Percentiles rank a stretch among this genome's conserved stretches.
These are phyloP conservation scores for Lemur catta DNA, from an alignment of 2,797 vertebrate genomes.

Conservation along the genomic window DNA sequence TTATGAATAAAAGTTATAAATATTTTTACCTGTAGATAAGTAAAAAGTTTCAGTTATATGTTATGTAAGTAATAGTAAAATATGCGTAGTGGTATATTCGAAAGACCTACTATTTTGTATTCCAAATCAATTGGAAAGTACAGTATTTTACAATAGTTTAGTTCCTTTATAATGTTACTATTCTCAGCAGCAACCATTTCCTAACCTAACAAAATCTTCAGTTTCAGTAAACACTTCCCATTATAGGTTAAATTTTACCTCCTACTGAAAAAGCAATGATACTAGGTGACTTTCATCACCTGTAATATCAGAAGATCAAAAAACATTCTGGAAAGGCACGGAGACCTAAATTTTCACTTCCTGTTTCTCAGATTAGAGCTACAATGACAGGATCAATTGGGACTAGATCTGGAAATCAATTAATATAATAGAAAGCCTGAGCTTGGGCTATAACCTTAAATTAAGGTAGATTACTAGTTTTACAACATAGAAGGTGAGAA, in stretches of 20 bases:
- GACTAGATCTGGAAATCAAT: conserved; percentile 58
- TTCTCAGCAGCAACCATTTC: conserved; percentile 33
- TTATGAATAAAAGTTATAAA: conserved; percentile 36
- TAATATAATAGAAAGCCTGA: conserved; percentile 6
- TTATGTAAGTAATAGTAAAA: background rate
- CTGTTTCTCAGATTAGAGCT: background rate
- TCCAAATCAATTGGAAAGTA: conserved; percentile 28
- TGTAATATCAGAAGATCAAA: conserved; percentile 50
- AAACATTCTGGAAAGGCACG: background rate
- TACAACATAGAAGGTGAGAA: background rate
- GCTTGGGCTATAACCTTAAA: background rate
- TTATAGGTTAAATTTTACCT: conserved; percentile 56
- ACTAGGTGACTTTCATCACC: conserved; percentile 27
- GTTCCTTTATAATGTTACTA: conserved; percentile 47
- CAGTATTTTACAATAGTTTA: conserved; percentile 38
- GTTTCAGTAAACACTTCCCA: conserved; percentile 60
- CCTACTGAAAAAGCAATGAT: conserved; percentile 49
- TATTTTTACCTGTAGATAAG: conserved; percentile 47
- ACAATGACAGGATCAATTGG: conserved; percentile 21
- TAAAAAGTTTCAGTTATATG: background rate
- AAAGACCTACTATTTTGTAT: conserved; percentile 50
- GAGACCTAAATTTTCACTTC: conserved; percentile 32
- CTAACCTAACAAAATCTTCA: conserved; percentile 38
- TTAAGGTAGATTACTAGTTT: conserved; percentile 19
- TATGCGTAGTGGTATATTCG: background rate